A percentile compares a stretch with the other conserved stretches of the same genome.
Evolutionary conservation across 2,797 vertebrate species (phyloP).

Genomic region (Delichon dasypus): DNA sequence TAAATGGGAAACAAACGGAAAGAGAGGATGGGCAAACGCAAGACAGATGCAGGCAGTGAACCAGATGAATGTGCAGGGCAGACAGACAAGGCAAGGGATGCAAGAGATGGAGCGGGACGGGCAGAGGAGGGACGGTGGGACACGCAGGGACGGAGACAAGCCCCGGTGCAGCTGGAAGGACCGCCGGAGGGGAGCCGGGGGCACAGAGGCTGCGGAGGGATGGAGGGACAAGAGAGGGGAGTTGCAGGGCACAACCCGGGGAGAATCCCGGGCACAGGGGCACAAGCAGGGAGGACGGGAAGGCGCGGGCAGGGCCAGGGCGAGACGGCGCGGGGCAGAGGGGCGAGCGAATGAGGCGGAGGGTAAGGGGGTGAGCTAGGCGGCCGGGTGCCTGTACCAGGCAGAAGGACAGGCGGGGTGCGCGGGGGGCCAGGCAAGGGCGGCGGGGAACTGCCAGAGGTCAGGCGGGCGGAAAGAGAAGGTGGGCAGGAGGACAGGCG

Average conservation of each 20-base stretch:
- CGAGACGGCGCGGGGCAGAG: not conserved
- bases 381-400: not conserved
- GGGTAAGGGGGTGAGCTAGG: not conserved
- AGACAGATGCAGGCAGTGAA: not conserved
- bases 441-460: not conserved
- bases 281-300: not conserved
- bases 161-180: not conserved
- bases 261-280: not conserved
- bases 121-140: not conserved
- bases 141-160: not conserved
- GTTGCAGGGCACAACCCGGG: not conserved
- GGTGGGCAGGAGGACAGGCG: not conserved
- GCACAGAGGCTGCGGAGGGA: not conserved
- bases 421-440: not conserved
- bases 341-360: not conserved
- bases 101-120: constrained; percentile 12
- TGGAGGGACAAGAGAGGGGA: not conserved
- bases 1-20: not conserved
- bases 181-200: not conserved
- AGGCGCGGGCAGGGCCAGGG: not conserved
- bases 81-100: not conserved
- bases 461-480: not conserved
- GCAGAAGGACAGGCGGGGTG: not conserved
- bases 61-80: not conserved
- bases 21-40: not conserved